Percentiles rank a stretch among this genome's conserved stretches.
These are phyloP conservation scores for Megathymus violae DNA, from an alignment of 1,140 invertebrate species.

Conservation along the genomic window DNA sequence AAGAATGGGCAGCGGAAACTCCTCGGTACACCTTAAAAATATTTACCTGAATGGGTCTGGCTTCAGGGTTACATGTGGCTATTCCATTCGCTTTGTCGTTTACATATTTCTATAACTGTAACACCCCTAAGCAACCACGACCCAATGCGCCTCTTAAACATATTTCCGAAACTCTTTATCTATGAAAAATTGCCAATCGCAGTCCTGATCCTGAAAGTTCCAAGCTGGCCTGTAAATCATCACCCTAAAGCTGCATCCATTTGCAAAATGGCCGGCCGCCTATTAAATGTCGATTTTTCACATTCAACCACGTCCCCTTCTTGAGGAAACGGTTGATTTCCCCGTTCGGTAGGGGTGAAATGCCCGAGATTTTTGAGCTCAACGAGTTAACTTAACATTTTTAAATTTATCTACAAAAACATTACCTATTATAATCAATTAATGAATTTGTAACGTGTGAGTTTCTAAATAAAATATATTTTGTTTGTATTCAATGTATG, in stretches of 20 bases:
- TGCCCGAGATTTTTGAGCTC: slow-evolving; percentile 20
- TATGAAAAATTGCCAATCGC: slow-evolving; percentile 49
- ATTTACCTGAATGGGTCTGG: too few species aligned
- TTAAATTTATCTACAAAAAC: too few species aligned
- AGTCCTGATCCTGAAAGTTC: slow-evolving; percentile 45
- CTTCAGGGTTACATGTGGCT: too few species aligned
- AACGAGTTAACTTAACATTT: background rate
- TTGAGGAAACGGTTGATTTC: slow-evolving; percentile 53
- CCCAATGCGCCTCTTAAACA: background rate
- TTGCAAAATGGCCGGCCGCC: slow-evolving; percentile 70
- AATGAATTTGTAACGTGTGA: too few species aligned
- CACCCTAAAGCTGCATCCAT: slow-evolving; percentile 66
- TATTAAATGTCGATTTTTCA: slow-evolving; percentile 81
- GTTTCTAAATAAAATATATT: too few species aligned
- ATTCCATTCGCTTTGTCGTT: background rate
- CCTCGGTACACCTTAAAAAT: too few species aligned
- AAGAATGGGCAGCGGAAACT: too few species aligned
- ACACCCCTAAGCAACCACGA: background rate
- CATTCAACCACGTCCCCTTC: slow-evolving; percentile 57
- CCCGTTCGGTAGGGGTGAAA: slow-evolving; percentile 19
- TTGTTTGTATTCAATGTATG: too few species aligned
- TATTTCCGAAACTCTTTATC: slow-evolving; percentile 32
- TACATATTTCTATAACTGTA: background rate
- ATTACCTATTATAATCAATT: too few species aligned
- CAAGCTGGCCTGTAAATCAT: slow-evolving; percentile 68